Percentiles rank a stretch among this genome's conserved stretches.
Evolutionary conservation across 2,888 invertebrate species (phyloP).

Genomic region (Uropetala carovei): DNA sequence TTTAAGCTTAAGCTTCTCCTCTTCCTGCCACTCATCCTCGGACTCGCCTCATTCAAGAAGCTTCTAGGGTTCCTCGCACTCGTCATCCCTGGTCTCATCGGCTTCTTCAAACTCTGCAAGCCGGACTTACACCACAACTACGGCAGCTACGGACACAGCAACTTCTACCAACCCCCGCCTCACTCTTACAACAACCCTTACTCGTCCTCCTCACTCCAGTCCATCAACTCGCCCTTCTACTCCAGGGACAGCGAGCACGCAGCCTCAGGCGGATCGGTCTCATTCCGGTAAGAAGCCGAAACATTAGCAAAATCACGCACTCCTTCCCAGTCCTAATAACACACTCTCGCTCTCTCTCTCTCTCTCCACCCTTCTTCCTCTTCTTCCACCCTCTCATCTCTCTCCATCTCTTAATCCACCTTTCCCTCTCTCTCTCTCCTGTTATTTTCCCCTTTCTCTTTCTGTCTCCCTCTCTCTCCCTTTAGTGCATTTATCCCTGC

Average conservation of each 20-base stretch:
- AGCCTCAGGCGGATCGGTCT: constrained; percentile 47
- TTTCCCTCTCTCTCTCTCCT: too few relatives aligned
- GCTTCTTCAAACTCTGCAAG: constrained; percentile 90
- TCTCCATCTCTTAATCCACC: too few relatives aligned
- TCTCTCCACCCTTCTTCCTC: background rate
- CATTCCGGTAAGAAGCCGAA: constrained; percentile 31
- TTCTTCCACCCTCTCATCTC: background rate
- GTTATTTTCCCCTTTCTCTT: too few relatives aligned
- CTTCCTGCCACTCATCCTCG: constrained; percentile 89
- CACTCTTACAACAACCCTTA: constrained; percentile 80
- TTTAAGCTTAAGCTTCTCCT: constrained; percentile 90
- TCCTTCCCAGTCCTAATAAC: background rate
- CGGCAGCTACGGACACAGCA: constrained; percentile 74
- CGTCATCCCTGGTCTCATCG: constrained; percentile 87
- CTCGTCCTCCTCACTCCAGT: constrained; percentile 74
- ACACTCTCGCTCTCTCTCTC: background rate
- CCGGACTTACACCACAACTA: constrained; percentile 81
- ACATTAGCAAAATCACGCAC: background rate
- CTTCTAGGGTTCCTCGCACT: constrained; percentile 88
- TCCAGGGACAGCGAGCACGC: constrained; percentile 45
- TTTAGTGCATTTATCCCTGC: too few relatives aligned
- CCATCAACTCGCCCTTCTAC: constrained; percentile 65
- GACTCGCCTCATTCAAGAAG: constrained; percentile 90
- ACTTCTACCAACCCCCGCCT: constrained; percentile 77
- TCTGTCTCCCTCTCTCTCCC: too few relatives aligned